Evolutionary conservation across 2,888 invertebrate genomes (phyloP), one percentile per base, ranked within the genome.

Genomic region (Orthosia gracilis): DNA sequence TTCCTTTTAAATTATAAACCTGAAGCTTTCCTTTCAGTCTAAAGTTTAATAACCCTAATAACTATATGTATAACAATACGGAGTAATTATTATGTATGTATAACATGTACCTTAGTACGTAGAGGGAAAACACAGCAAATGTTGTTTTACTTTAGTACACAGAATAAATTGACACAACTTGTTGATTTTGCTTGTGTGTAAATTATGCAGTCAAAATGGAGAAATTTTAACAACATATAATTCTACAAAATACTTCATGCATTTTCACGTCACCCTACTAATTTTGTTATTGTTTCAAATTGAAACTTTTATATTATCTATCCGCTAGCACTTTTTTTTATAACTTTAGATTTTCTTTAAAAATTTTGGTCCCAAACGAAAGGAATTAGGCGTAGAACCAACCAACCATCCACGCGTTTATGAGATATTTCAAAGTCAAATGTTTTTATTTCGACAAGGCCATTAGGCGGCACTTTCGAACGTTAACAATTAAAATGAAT

Each of bases 91-190:
- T 64, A 50, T 57, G 15, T 73, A 54, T 52, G 21, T 54, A 55
- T n/a, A n/a, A n/a, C 26, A n/a, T 47, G 3, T 64, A 26, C 2
- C 5, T 31, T 31, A 31, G 67, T 69, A 55, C 13, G 11, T 45
- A 26, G 23, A 73, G 40, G 17, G 50, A 50, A 63, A 62, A 55
- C 49, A 50, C 15, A 58, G 17, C 17, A 64, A 58, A 52, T 76
- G 58, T 76, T 76, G 58, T 75, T 45, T 63, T n/a, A 74, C 55
- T 62, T 74, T 26, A 73, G n/a, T 64, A 75, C 18, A 74, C 64
- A 58, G 15, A n/a, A 58, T 47, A 21, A 31, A 45, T 74, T 76
- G 50, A 58, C 50, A 50, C 15, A 47, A 50, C 64, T 64, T 74
- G 64, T 75, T 74, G 64, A 75, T 75, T 73, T 63, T 63, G 21